These are phyloP conservation scores for Synergus gifuensis DNA, from an alignment of 2,888 invertebrate genomes.

Conservation along the genomic window DNA sequence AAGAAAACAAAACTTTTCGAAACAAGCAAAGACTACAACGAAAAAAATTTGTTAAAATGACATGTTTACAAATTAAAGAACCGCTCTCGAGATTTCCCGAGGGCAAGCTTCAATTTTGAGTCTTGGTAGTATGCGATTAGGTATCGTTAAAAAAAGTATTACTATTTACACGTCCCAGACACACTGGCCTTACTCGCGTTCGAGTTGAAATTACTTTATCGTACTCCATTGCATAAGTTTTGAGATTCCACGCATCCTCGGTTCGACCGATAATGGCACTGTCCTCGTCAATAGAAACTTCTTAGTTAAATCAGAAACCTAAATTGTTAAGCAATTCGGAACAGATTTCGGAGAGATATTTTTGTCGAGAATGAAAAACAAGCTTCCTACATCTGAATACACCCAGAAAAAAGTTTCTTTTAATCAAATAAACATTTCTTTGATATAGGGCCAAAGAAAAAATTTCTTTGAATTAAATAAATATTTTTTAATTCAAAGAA, in stretches of 20 bases:
- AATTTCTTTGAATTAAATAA: no score
- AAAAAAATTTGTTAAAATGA: slow-evolving; percentile 43
- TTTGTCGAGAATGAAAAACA: slow-evolving; percentile 19
- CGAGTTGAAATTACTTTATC: slow-evolving; percentile 50
- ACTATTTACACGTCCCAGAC: slow-evolving; percentile 65
- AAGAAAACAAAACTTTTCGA: slow-evolving; percentile 36
- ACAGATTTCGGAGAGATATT: slow-evolving; percentile 18
- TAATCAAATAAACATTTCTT: no score
- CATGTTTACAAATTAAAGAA: slow-evolving; percentile 42
- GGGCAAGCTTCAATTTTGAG: slow-evolving; percentile 37
- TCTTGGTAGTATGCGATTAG: slow-evolving; percentile 52
- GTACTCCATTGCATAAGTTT: slow-evolving; percentile 38
- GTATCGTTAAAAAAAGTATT: slow-evolving; percentile 64
- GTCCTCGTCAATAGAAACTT: slow-evolving; percentile 52
- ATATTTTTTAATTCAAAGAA: no score
- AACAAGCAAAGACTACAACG: slow-evolving; percentile 34
- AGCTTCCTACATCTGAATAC: slow-evolving; percentile 2
- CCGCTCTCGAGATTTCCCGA: neutral
- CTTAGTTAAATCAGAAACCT: slow-evolving; percentile 23
- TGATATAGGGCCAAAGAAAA: no score
- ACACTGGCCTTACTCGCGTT: slow-evolving; percentile 59
- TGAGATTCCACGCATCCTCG: slow-evolving; percentile 41
- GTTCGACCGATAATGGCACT: slow-evolving; percentile 63
- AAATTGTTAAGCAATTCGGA: slow-evolving; percentile 15
- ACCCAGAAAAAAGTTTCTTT: no score